Evolutionary conservation across 2,888 invertebrate species (phyloP).

Genomic region (Blera fallax): DNA sequence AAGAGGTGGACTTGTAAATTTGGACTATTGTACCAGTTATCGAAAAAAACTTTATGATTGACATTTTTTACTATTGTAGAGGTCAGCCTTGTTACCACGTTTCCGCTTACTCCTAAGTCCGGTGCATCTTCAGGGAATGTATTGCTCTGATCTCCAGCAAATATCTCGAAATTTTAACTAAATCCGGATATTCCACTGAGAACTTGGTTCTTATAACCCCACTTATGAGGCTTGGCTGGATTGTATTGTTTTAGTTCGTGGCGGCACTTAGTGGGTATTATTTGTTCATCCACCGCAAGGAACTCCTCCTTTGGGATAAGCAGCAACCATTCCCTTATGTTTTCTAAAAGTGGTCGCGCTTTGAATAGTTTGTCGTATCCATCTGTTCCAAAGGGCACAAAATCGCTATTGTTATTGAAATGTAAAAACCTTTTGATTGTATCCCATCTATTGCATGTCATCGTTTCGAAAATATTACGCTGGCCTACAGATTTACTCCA

Average conservation of each 20-base stretch:
- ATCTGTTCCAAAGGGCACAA: slow-evolving; percentile 6
- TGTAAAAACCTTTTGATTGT: slow-evolving; percentile 30
- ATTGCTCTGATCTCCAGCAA: too few relatives aligned
- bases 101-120: background rate
- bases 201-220: too few relatives aligned
- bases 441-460: slow-evolving; percentile 31
- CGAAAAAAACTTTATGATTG: background rate
- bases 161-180: too few relatives aligned
- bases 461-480: background rate
- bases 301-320: slow-evolving; percentile 34
- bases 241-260: too few relatives aligned
- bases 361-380: slow-evolving; percentile 41
- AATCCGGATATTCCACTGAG: too few relatives aligned
- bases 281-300: background rate
- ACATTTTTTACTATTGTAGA: background rate
- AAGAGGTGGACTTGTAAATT: slow-evolving; percentile 32
- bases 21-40: slow-evolving; percentile 30
- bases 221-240: too few relatives aligned
- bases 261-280: background rate
- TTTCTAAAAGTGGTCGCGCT: slow-evolving; percentile 22
- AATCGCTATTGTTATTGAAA: slow-evolving; percentile 41
- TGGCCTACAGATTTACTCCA: slow-evolving; percentile 23
- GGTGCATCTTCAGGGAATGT: background rate
- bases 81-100: slow-evolving; percentile 2
- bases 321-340: slow-evolving; percentile 17